Percentiles rank a stretch among this genome's conserved stretches.
Evolutionary conservation across 2,888 invertebrate species (phyloP).

Genomic region (Cylindroiulus punctatus): DNA sequence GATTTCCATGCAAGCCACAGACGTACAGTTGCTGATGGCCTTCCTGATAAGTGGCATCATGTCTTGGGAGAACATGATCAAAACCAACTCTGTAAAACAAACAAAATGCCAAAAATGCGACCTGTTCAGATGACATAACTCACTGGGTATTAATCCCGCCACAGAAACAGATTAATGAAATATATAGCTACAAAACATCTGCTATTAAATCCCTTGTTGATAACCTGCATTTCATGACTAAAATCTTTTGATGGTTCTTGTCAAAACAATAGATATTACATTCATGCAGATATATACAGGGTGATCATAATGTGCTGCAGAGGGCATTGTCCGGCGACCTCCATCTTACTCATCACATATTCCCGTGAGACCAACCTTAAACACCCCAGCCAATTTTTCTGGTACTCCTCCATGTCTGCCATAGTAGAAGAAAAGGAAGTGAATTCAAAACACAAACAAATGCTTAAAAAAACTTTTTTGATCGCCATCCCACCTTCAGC

Average conservation of each 20-base stretch:
- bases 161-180: too few species aligned
- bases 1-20: not conserved
- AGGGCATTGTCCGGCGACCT: not conserved
- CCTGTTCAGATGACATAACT: too few species aligned
- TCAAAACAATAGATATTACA: too few species aligned
- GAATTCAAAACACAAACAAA: slow-evolving; percentile 5
- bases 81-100: not conserved
- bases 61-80: not conserved
- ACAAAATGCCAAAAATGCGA: too few species aligned
- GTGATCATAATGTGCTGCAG: too few species aligned
- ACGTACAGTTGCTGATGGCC: not conserved
- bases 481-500: not conserved
- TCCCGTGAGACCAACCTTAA: slow-evolving; percentile 11
- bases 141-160: too few species aligned
- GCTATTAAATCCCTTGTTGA: too few species aligned
- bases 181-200: too few species aligned
- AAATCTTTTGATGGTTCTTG: too few species aligned
- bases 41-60: slow-evolving; percentile 3
- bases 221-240: too few species aligned
- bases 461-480: not conserved
- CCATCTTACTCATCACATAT: not conserved
- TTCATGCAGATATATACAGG: too few species aligned
- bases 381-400: not conserved
- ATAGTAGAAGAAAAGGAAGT: not conserved
- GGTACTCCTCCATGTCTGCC: not conserved